These are phyloP conservation scores for Diceros bicornis DNA, from an alignment of 2,797 vertebrate species.

Conservation along the genomic window DNA sequence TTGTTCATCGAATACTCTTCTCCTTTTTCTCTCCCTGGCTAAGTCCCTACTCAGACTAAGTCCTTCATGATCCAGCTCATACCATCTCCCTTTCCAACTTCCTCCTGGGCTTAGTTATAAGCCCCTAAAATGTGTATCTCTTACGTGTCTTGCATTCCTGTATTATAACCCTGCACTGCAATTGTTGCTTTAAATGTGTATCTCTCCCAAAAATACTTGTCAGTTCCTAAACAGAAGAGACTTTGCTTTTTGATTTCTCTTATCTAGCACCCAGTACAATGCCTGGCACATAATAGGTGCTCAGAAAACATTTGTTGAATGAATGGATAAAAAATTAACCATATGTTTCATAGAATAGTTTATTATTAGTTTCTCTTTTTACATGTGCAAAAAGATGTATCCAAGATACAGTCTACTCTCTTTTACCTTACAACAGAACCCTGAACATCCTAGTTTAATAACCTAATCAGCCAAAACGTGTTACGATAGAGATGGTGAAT, in stretches of 20 bases:
- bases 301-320: constrained; percentile 13
- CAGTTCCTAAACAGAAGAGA: not conserved
- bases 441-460: not conserved
- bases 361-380: not conserved
- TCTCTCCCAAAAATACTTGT: not conserved
- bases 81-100: accelerated
- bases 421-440: not conserved
- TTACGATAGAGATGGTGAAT: constrained; percentile 38
- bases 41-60: not conserved
- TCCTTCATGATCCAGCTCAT: not conserved
- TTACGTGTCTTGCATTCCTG: not conserved
- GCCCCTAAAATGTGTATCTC: accelerated
- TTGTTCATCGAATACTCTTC: not conserved
- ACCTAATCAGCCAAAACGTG: not conserved
- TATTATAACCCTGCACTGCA: not conserved
- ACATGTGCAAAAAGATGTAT: not conserved
- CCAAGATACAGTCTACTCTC: not conserved
- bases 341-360: not conserved
- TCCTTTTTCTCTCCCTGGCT: not conserved
- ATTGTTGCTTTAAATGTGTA: not conserved
- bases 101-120: not conserved
- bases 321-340: not conserved
- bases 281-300: not conserved
- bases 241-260: not conserved
- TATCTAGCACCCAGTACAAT: not conserved